Evolutionary conservation across 2,797 vertebrate genomes (phyloP).

Genomic region (Cyprinella venusta): DNA sequence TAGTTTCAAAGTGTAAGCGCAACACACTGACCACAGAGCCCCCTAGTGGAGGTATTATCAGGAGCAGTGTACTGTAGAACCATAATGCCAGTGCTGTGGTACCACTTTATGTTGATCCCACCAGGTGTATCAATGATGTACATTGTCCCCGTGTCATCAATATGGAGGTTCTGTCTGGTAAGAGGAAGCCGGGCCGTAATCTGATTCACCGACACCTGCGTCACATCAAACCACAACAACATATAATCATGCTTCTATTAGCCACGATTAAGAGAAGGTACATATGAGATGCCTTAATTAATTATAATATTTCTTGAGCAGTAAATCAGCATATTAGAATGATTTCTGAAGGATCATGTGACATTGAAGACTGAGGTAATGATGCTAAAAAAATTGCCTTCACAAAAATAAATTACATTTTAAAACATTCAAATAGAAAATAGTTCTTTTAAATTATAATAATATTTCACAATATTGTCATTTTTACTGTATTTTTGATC

Average conservation of each 20-base stretch:
- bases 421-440: background rate
- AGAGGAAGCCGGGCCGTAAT: slow-evolving; percentile 86
- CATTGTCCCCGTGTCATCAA: slow-evolving; percentile 97
- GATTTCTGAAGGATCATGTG: background rate
- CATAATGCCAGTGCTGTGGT: slow-evolving; percentile 95
- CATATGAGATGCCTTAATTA: background rate
- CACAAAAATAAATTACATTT: too few species aligned
- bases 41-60: slow-evolving; percentile 86
- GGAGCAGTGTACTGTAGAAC: slow-evolving; percentile 87
- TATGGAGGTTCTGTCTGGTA: slow-evolving; percentile 83
- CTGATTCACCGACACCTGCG: slow-evolving; percentile 91
- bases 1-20: background rate
- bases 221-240: slow-evolving; percentile 28
- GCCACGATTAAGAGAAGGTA: background rate
- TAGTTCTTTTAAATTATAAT: background rate
- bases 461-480: background rate
- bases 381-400: background rate
- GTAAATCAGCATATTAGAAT: background rate
- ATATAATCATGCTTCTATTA: slow-evolving; percentile 1
- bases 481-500: background rate
- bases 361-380: background rate
- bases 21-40: slow-evolving; percentile 90
- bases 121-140: slow-evolving; percentile 90
- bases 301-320: background rate
- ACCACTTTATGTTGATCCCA: slow-evolving; percentile 92